Conservation (phyloP, 2,888 invertebrate species). For the Chloroclystis v-ata region DNA sequence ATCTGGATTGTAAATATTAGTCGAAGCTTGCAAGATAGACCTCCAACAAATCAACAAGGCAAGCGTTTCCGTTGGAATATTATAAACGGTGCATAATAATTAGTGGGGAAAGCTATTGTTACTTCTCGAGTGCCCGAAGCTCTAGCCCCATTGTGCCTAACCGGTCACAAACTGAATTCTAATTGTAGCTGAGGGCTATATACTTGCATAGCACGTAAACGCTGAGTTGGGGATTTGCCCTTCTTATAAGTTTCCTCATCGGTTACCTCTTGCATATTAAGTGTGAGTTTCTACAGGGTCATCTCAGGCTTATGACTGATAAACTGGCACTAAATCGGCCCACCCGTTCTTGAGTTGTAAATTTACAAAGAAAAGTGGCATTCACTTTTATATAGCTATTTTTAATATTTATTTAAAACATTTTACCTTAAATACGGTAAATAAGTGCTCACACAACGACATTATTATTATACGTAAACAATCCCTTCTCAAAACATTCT, state of each 20-base stretch:
- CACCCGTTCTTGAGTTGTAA: no score
- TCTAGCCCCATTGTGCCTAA: slow-evolving; percentile 33
- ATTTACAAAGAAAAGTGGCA: no score
- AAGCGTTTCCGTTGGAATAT: slow-evolving; percentile 21
- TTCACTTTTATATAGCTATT: no score
- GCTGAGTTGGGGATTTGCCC: neutral
- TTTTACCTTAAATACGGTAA: no score
- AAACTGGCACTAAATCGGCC: no score
- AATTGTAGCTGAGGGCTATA: slow-evolving; percentile 35
- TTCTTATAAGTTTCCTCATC: no score
- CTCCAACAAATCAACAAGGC: slow-evolving; percentile 10
- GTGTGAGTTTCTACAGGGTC: no score
- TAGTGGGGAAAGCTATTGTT: slow-evolving; percentile 12
- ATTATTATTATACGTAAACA: neutral
- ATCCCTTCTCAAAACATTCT: no score
- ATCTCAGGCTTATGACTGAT: no score
- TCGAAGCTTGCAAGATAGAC: slow-evolving; percentile 4
- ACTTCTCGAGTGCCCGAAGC: neutral
- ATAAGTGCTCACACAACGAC: neutral
- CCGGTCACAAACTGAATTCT: slow-evolving; percentile 43
- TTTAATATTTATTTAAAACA: no score
- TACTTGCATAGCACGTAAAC: slow-evolving; percentile 5
- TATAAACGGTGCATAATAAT: slow-evolving; percentile 36
- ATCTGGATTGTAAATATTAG: no score
- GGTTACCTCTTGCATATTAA: no score